These are phyloP conservation scores for Philypnodon macrostomus DNA, from an alignment of 2,797 vertebrate genomes.

Conservation along the genomic window DNA sequence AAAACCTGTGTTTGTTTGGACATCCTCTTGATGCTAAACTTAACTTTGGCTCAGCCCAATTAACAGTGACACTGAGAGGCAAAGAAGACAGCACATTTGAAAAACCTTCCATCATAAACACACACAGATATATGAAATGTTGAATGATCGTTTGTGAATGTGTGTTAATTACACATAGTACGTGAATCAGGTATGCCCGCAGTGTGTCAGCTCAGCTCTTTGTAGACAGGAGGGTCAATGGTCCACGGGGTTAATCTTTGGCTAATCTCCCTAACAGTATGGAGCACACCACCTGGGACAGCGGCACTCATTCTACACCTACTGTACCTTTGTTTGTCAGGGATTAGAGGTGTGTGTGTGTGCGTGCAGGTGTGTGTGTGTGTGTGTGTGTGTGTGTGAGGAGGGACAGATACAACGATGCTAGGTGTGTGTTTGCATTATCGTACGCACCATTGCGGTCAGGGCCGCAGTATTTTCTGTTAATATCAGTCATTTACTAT, in stretches of 20 bases:
- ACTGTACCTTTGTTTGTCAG: slow-evolving; percentile 5
- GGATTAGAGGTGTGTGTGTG: slow-evolving; percentile 5
- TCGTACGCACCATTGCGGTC: too few species aligned
- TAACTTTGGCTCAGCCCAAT: slow-evolving; percentile 59
- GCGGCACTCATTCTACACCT: slow-evolving; percentile 25
- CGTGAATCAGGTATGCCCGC: slow-evolving; percentile 18
- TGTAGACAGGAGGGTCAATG: slow-evolving; percentile 77
- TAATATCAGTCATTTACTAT: too few species aligned
- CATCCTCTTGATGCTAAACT: slow-evolving; percentile 30
- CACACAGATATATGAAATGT: neutral
- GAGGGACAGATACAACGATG: neutral
- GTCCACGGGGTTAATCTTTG: slow-evolving; percentile 84
- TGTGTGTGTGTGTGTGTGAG: neutral
- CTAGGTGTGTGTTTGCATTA: too few species aligned
- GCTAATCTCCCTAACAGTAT: slow-evolving; percentile 79
- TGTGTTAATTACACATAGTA: slow-evolving; percentile 40
- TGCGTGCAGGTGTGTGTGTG: neutral
- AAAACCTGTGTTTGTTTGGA: slow-evolving; percentile 57
- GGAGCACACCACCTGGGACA: slow-evolving; percentile 63
- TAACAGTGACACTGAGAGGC: slow-evolving; percentile 47
- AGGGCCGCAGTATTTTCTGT: too few species aligned
- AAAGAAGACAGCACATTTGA: neutral
- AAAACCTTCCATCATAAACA: neutral
- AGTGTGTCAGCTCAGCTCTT: slow-evolving; percentile 73
- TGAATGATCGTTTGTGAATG: neutral